Percentiles rank a stretch among this genome's conserved stretches.
These are phyloP conservation scores for Phortica variegata DNA, from an alignment of 1,140 invertebrate species.

Conservation along the genomic window DNA sequence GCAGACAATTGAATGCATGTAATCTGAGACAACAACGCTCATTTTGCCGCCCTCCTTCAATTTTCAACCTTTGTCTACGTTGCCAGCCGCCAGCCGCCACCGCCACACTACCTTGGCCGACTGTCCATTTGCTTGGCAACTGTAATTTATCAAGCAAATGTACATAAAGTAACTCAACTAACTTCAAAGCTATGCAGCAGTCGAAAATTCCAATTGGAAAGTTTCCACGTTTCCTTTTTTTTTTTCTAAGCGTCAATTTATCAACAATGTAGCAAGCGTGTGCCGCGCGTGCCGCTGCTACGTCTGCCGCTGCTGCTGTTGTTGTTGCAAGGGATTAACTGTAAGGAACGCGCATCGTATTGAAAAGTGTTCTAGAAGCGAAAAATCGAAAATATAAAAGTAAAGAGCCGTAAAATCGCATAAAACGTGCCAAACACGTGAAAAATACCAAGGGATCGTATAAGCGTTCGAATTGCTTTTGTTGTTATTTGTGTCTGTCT, in stretches of 20 bases:
- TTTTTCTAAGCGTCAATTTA: conserved; percentile 38
- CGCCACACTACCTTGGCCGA: too few species aligned
- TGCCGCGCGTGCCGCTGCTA: conserved; percentile 18
- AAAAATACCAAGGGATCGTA: conserved; percentile 81
- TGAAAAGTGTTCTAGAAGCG: conserved; percentile 5
- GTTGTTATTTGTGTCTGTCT: conserved; percentile 48
- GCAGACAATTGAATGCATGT: conserved; percentile 31
- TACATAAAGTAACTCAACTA: too few species aligned
- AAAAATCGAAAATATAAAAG: conserved; percentile 18
- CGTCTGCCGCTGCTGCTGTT: conserved; percentile 14
- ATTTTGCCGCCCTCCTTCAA: too few species aligned
- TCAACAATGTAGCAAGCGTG: conserved; percentile 28
- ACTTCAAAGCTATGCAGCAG: too few species aligned
- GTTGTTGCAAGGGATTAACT: conserved; percentile 38
- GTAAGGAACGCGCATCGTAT: conserved; percentile 1
- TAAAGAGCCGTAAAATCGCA: conserved; percentile 71
- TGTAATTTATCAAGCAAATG: conserved; percentile 40
- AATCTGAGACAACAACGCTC: too few species aligned
- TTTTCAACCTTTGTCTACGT: too few species aligned
- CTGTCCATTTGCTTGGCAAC: conserved; percentile 34
- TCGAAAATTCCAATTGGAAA: too few species aligned
- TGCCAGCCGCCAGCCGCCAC: too few species aligned
- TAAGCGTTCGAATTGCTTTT: too few species aligned
- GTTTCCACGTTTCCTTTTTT: too few species aligned
- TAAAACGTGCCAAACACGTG: conserved; percentile 79